These are phyloP conservation scores for Sebastes kiyomatsui DNA, from an alignment of 2,797 vertebrate genomes.

Conservation along the genomic window DNA sequence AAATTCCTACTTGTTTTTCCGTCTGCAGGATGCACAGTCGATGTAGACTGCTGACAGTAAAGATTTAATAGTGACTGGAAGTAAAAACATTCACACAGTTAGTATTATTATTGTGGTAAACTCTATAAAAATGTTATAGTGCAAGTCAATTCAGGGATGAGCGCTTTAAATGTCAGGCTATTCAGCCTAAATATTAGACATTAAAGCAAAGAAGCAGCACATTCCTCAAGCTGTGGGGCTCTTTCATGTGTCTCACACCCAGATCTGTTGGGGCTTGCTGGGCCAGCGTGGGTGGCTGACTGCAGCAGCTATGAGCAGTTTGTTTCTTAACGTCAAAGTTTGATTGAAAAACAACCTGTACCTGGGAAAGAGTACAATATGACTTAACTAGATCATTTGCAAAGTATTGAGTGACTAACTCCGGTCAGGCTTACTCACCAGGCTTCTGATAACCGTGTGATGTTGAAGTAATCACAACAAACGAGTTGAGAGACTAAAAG, in stretches of 20 bases:
- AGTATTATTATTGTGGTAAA: too few species aligned
- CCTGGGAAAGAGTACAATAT: neutral
- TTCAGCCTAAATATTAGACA: neutral
- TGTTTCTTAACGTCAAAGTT: too few species aligned
- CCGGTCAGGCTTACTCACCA: neutral
- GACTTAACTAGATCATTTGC: neutral
- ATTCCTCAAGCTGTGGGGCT: neutral
- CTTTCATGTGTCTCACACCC: neutral
- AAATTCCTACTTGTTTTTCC: too few species aligned
- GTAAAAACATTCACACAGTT: too few species aligned
- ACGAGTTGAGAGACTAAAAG: neutral
- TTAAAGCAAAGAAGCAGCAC: neutral
- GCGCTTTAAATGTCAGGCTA: neutral
- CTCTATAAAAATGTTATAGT: too few species aligned
- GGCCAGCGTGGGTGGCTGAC: neutral
- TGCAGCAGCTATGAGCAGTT: neutral
- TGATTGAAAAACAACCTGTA: neutral
- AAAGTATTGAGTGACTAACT: neutral
- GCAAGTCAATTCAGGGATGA: neutral
- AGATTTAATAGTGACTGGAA: too few species aligned
- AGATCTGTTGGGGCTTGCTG: conserved; percentile 16
- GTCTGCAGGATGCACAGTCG: too few species aligned
- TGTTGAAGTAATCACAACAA: neutral
- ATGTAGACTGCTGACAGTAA: too few species aligned
- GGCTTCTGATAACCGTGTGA: neutral